A percentile compares a stretch with the other conserved stretches of the same genome.
Conservation (phyloP, 2,888 invertebrate species). For the Deilephila elpenor region DNA sequence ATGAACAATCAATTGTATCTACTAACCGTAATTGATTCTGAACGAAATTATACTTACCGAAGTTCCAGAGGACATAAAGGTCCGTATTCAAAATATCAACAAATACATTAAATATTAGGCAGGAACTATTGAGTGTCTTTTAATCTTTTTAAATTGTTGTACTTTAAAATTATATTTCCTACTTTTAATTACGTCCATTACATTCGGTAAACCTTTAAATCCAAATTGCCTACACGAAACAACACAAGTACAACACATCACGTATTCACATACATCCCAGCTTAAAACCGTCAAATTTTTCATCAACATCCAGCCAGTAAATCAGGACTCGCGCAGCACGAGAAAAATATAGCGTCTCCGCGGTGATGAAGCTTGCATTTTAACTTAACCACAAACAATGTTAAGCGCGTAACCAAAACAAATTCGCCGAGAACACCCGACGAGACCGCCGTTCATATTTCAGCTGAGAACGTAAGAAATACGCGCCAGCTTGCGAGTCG, state of each 20-base stretch:
- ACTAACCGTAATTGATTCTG: too few relatives aligned
- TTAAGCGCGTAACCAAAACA: slow-evolving; percentile 39
- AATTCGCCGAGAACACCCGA: slow-evolving; percentile 34
- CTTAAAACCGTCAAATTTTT: slow-evolving; percentile 20
- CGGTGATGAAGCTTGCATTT: slow-evolving; percentile 38
- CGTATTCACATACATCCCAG: background rate
- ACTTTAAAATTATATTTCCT: too few relatives aligned
- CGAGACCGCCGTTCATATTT: slow-evolving; percentile 39
- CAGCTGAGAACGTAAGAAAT: slow-evolving; percentile 36
- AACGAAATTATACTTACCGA: too few relatives aligned
- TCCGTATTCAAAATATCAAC: too few relatives aligned
- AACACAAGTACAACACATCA: background rate
- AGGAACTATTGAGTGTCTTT: too few relatives aligned
- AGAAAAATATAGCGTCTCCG: slow-evolving; percentile 22
- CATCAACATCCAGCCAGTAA: slow-evolving; percentile 25
- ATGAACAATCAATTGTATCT: too few relatives aligned
- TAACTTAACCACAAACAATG: slow-evolving; percentile 41
- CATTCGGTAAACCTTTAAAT: background rate
- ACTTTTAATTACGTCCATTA: too few relatives aligned
- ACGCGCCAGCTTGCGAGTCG: slow-evolving; percentile 20
- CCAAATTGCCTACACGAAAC: background rate
- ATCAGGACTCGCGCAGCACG: slow-evolving; percentile 16
- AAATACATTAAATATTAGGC: too few relatives aligned
- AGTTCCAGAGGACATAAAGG: too few relatives aligned
- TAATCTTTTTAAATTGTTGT: too few relatives aligned